Evolutionary conservation across 2,888 invertebrate genomes (phyloP).

Genomic region (Colostygia pectinataria): DNA sequence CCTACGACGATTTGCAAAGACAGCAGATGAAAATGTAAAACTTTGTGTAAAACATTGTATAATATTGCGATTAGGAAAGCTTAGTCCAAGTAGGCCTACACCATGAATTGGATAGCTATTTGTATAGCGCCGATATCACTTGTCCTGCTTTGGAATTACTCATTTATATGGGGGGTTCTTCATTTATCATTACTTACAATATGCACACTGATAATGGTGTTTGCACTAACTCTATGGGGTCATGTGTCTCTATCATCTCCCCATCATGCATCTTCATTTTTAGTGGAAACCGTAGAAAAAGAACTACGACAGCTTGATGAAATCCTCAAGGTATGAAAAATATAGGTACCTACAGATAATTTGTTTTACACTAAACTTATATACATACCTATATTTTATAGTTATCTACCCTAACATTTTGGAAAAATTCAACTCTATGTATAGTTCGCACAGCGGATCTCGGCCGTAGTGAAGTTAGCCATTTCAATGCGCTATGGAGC

Average conservation of each 20-base stretch:
- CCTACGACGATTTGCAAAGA: too few species aligned
- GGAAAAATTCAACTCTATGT: too few species aligned
- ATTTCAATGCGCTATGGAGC: too few species aligned
- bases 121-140: slow-evolving; percentile 52
- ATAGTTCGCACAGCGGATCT: too few species aligned
- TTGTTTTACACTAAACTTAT: too few species aligned
- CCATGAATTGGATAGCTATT: slow-evolving; percentile 60
- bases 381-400: too few species aligned
- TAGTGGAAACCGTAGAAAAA: slow-evolving; percentile 83
- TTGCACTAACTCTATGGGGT: slow-evolving; percentile 80
- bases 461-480: too few species aligned
- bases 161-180: slow-evolving; percentile 56
- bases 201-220: slow-evolving; percentile 54
- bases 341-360: background rate
- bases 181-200: slow-evolving; percentile 58
- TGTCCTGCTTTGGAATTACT: slow-evolving; percentile 61
- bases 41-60: background rate
- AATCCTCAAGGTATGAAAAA: slow-evolving; percentile 81
- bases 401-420: too few species aligned
- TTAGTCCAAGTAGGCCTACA: slow-evolving; percentile 24
- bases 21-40: background rate
- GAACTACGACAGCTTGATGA: slow-evolving; percentile 84
- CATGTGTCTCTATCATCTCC: slow-evolving; percentile 86
- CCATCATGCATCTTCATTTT: slow-evolving; percentile 84
- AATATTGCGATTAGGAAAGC: slow-evolving; percentile 9